Evolutionary conservation across 1,140 invertebrate genomes (phyloP), one percentile per base, ranked within the genome.

Genomic region (Carcinoscorpius rotundicauda): DNA sequence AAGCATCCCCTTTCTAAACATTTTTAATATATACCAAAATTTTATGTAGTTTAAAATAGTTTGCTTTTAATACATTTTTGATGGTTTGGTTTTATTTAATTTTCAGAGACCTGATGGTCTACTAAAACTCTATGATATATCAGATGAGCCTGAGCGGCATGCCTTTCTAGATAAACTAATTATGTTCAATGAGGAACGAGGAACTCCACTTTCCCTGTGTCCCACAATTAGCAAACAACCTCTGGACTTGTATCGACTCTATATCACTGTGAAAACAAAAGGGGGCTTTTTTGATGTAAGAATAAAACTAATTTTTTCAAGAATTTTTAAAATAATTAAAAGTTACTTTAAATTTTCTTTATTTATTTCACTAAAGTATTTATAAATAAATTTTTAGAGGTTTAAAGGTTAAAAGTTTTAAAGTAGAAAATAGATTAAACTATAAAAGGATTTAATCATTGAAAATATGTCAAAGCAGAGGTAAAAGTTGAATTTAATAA

Each of bases 201-300:
- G 89, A 71, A 88, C 89, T 69, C 91, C 94, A 58, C 91, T 98
- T 71, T 89, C 90, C 63, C 87, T 89, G 70, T 94, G 93, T 81
- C 95, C 95, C 57, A 92, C 90, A 72, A 97, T 98, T 78, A 93
- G 89, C 79, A 97, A 98, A 84, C 93, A 95, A 81, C 91, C 93
- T 73, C 84, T 98, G 72, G 95, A 98, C 85, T 86, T 98, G 72
- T 98, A 92, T 84, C 84, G 89, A 74, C 86, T 98, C 71, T 98
- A 97, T 79, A 82, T 89, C 78, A 86, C 87, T 79, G 93, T 97
- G 74, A 90, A 93, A 81, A 93, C 97, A 74, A 86, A 91, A 75
- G 93, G 93, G 75, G 95, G 94, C 75, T 95, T 97, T 84, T 85
- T 93, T 78, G 93, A 97, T 29, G 29, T 29, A 29, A 29, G 29